Percentiles rank a stretch among this genome's conserved stretches.
phyloP scores from a whole-genome alignment of 30 jellyfish, hydroid and myxozoan species.

The Morbakka virulenta region DNA sequence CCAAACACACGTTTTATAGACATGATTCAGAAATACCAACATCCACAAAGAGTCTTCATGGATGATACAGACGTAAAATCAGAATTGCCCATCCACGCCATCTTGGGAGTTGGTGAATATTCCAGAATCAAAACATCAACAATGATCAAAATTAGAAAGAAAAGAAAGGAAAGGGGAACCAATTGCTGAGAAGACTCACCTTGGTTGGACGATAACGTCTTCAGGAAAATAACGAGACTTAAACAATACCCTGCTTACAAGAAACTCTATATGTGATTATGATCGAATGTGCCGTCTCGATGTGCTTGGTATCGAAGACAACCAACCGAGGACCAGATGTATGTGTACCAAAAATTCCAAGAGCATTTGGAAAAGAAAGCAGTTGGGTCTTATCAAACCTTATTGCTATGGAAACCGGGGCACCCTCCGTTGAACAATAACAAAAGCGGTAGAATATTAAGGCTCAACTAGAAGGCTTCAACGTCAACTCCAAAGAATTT shows the following conservation, averaged over 20 bases:
- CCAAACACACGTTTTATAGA: slow-evolving; percentile 46
- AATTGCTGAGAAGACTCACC: slow-evolving; percentile 37
- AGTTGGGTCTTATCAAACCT: slow-evolving; percentile 53
- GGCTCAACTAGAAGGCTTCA: slow-evolving; percentile 33
- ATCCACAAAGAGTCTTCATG: slow-evolving; percentile 13
- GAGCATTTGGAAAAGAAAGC: slow-evolving; percentile 49
- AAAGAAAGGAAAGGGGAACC: slow-evolving; percentile 71
- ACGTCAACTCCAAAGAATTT: slow-evolving; percentile 25
- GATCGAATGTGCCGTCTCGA: slow-evolving; percentile 51
- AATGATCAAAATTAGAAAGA: slow-evolving; percentile 45
- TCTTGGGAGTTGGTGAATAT: slow-evolving; percentile 51
- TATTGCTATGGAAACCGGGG: slow-evolving; percentile 35
- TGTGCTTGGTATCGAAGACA: slow-evolving; percentile 58
- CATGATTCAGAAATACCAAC: neutral
- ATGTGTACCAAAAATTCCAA: slow-evolving; percentile 31
- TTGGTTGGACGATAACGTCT: slow-evolving; percentile 80
- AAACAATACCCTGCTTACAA: too few relatives aligned
- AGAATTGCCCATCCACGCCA: slow-evolving; percentile 39
- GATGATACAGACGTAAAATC: slow-evolving; percentile 14
- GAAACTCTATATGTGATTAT: slow-evolving; percentile 34
- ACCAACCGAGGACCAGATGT: slow-evolving; percentile 23
- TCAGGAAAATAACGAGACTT: slow-evolving; percentile 22
- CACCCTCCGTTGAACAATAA: slow-evolving; percentile 22
- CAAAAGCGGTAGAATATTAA: slow-evolving; percentile 36
- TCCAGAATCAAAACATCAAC: too few relatives aligned